Base-by-base conservation (phyloP, 2,888 invertebrate species). In the Rosalia funebris region DNA sequence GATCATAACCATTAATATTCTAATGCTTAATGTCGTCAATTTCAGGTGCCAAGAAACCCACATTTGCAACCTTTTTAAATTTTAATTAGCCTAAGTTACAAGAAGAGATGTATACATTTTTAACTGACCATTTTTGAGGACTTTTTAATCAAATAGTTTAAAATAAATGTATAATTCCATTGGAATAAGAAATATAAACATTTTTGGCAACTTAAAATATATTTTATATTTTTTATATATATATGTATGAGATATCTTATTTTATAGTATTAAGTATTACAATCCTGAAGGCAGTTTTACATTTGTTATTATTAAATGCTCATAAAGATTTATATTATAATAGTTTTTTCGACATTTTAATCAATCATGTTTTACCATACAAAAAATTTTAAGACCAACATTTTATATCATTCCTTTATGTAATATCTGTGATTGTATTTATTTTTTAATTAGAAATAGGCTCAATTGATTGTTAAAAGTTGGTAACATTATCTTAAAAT, bases 41-140 rank as follows among this genome's bases (percentile, higher is more conserved):
- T 57, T 50, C 47, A 62, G 68, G 56, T 34, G 42, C 52, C 32
- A 68, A 62, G 17, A 71, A 71, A 60, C 64, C 66, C 36, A 62
- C 68, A 45, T 66, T 66, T 31, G 68, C 71, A 39, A 70, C 65
- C 25, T 70, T 66, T 61, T 60, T 72, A 57, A 69, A 63, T 60
- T 74, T 73, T 62, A 70, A 68, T 56, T 69, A 70, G 63, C 55
- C 56, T 47, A 42, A 19, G 36, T 60, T 37, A 36, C 15, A 48
- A 15, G 39, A 20, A 7, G 31, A 57, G 15, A 36, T 25, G 15
- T n/a, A 41, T 2, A 36, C 15, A n/a, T n/a, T n/a, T n/a, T n/a
- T n/a, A 50, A 50, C 36, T 50, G 44, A 54, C 19, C 39, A 50
- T 56, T 56, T 60, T 55, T 44, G 46, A 41, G 45, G 44, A 48